Conservation (phyloP, 1,140 invertebrate genomes). For the Drosophila pseudoananassae region DNA sequence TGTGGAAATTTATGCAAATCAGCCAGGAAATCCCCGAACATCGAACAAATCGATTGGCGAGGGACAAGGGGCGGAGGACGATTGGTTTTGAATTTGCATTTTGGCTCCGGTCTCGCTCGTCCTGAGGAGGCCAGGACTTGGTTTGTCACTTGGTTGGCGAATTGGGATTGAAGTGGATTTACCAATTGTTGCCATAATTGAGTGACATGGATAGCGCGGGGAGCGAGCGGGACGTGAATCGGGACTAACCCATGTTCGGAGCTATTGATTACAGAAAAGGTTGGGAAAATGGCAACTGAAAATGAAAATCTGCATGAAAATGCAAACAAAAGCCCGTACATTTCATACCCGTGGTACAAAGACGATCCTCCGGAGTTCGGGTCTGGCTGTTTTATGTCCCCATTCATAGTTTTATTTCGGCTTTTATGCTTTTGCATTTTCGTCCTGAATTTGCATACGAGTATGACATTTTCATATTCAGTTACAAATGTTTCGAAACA, state of each 20-base stretch:
- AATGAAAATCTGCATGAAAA: slow-evolving; percentile 77
- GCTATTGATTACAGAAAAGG: slow-evolving; percentile 81
- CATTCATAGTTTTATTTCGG: slow-evolving; percentile 33
- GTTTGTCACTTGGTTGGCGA: slow-evolving; percentile 64
- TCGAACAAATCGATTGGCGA: slow-evolving; percentile 61
- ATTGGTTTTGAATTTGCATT: slow-evolving; percentile 54
- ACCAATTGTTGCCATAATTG: slow-evolving; percentile 81
- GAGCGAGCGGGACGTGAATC: slow-evolving; percentile 5
- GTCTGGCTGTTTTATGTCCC: slow-evolving; percentile 24
- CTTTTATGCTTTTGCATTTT: slow-evolving; percentile 60
- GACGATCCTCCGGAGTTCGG: slow-evolving; percentile 14
- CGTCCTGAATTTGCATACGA: slow-evolving; percentile 62
- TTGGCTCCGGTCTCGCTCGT: slow-evolving; percentile 22
- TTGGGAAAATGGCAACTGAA: slow-evolving; percentile 59
- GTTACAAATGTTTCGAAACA: slow-evolving; percentile 63
- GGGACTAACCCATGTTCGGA: slow-evolving; percentile 11
- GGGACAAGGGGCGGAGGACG: slow-evolving; percentile 22
- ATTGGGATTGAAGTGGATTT: slow-evolving; percentile 71
- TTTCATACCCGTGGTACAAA: slow-evolving; percentile 31
- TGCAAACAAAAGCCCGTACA: slow-evolving; percentile 69
- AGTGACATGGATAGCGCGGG: slow-evolving; percentile 73
- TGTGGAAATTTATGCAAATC: slow-evolving; percentile 73
- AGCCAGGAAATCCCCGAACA: slow-evolving; percentile 41
- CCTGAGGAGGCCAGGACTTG: slow-evolving; percentile 20
- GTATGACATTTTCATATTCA: slow-evolving; percentile 52